These are phyloP conservation scores for Gavia stellata DNA, from an alignment of 2,113 vertebrate genomes.

Conservation along the genomic window DNA sequence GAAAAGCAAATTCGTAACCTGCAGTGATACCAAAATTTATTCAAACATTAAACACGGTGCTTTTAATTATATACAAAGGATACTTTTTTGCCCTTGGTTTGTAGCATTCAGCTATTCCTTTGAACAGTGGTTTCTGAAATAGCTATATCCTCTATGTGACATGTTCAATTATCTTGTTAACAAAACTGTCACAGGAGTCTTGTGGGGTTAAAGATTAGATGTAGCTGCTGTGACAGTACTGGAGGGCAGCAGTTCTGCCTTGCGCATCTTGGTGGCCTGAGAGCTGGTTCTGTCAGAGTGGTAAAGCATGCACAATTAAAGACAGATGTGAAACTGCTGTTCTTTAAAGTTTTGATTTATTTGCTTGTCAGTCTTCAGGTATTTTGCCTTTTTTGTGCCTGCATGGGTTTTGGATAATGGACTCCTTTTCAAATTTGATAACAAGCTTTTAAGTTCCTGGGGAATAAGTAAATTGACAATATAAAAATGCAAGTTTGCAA, in stretches of 20 bases:
- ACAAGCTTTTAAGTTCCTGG: not conserved
- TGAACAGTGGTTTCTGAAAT: not conserved
- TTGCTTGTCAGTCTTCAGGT: not conserved
- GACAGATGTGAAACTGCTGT: not conserved
- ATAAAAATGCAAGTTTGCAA: not conserved
- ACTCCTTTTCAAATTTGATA: not conserved
- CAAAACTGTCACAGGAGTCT: not conserved
- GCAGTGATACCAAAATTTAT: not conserved
- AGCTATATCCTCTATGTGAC: not conserved
- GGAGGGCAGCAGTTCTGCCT: not conserved
- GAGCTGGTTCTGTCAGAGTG: not conserved
- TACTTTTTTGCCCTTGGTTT: not conserved
- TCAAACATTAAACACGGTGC: not conserved
- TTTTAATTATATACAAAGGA: not conserved
- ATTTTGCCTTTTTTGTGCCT: not conserved
- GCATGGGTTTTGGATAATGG: not conserved
- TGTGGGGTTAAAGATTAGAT: not conserved
- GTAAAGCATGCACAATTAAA: not conserved
- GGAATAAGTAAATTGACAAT: not conserved
- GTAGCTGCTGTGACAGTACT: not conserved
- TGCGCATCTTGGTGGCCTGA: accelerated
- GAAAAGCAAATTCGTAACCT: not conserved
- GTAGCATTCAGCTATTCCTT: not conserved
- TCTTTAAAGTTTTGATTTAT: not conserved
- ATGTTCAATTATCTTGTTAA: not conserved